Conservation (phyloP, 2,888 invertebrate species). For the Gibbula magus region DNA sequence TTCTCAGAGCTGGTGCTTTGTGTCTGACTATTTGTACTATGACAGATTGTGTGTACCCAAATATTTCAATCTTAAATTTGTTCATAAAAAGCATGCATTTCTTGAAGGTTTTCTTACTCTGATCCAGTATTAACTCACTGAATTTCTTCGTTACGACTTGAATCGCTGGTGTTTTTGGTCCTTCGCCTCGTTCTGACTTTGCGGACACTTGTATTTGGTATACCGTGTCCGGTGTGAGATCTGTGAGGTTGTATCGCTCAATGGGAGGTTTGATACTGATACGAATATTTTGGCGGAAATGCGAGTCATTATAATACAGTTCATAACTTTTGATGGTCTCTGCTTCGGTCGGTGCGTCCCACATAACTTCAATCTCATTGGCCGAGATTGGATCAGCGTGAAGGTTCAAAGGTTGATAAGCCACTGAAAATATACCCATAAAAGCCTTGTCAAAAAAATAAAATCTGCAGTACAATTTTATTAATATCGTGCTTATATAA, state of each 20-base stretch:
- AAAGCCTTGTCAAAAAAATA: not conserved
- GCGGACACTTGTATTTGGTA: slow-evolving; percentile 98
- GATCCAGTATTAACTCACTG: slow-evolving; percentile 83
- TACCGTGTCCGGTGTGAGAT: slow-evolving; percentile 94
- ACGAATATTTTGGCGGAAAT: slow-evolving; percentile 64
- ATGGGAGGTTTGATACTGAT: slow-evolving; percentile 65
- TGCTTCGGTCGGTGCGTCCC: slow-evolving; percentile 88
- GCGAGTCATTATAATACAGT: slow-evolving; percentile 89
- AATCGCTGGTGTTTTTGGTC: slow-evolving; percentile 94
- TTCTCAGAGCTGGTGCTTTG: too few species aligned
- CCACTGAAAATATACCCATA: slow-evolving; percentile 81
- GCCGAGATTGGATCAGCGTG: slow-evolving; percentile 81
- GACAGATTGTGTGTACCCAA: too few species aligned
- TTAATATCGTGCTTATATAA: not conserved
- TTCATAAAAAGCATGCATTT: not conserved
- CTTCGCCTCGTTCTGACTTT: slow-evolving; percentile 91
- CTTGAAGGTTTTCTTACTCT: not conserved
- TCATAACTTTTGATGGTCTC: slow-evolving; percentile 96
- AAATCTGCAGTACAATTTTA: slow-evolving; percentile 14
- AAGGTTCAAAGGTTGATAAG: slow-evolving; percentile 94
- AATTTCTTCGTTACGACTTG: slow-evolving; percentile 97
- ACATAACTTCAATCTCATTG: slow-evolving; percentile 91
- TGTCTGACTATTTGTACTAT: too few species aligned
- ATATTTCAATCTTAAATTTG: not conserved
- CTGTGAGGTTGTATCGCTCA: slow-evolving; percentile 85